Conservation (phyloP, 2,113 vertebrate genomes). For the Hirundichthys speculiger region DNA sequence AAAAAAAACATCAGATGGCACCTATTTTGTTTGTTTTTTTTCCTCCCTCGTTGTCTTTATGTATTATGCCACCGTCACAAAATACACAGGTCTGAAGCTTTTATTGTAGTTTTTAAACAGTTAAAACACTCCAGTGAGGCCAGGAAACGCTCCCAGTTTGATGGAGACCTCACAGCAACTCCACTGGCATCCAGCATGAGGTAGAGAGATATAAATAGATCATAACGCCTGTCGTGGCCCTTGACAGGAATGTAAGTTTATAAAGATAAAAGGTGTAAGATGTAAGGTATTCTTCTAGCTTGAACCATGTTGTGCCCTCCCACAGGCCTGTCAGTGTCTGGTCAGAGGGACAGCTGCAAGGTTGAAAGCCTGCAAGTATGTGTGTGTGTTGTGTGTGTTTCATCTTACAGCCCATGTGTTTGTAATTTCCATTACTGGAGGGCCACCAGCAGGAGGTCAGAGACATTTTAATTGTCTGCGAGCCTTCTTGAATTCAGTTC, state of each 20-base stretch:
- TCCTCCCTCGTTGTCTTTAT: too few relatives aligned
- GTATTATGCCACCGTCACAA: too few relatives aligned
- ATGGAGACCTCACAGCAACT: conserved; percentile 4
- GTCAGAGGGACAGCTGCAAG: conserved; percentile 74
- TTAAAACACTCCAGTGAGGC: background rate
- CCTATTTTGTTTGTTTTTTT: too few relatives aligned
- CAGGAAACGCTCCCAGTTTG: background rate
- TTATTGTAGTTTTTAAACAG: background rate
- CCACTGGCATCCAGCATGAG: conserved; percentile 35
- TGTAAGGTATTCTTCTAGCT: background rate
- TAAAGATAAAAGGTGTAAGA: conserved; percentile 50
- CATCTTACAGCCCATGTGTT: conserved; percentile 59
- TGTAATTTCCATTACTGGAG: conserved; percentile 53
- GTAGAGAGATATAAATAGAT: conserved; percentile 68
- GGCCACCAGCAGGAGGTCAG: conserved; percentile 25
- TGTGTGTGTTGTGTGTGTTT: conserved; percentile 27
- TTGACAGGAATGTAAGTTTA: conserved; percentile 54
- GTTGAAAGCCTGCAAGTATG: conserved; percentile 27
- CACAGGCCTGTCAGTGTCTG: conserved; percentile 35
- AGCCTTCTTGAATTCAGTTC: conserved; percentile 23
- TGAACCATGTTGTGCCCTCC: conserved; percentile 48
- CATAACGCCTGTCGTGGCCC: conserved; percentile 5
- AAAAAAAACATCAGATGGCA: too few relatives aligned
- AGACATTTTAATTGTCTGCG: conserved; percentile 38
- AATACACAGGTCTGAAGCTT: background rate